Percentiles rank a stretch among this genome's conserved stretches.
Evolutionary conservation across 2,113 vertebrate species (phyloP).

Genomic region (Galemys pyrenaicus): DNA sequence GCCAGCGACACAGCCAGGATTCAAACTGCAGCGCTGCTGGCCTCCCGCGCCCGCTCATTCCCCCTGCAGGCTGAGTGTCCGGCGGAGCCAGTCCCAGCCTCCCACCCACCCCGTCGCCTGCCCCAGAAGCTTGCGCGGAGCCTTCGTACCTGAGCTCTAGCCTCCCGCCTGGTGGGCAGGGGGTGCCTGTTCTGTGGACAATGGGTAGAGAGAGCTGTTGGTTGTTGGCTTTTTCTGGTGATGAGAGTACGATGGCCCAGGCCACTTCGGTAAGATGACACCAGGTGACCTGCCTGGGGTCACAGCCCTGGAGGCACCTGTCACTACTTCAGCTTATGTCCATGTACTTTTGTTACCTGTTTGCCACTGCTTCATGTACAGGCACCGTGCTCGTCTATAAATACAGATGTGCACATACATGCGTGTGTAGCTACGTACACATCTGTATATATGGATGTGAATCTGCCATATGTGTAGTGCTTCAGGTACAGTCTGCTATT

Average conservation of each 20-base stretch:
- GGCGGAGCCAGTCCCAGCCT: background rate
- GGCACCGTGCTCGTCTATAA: too few relatives aligned
- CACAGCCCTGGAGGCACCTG: background rate
- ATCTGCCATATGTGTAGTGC: too few relatives aligned
- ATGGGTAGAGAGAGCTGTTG: background rate
- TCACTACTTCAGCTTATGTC: background rate
- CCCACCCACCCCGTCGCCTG: background rate
- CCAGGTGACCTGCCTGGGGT: background rate
- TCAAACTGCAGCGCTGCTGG: background rate
- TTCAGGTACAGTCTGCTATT: too few relatives aligned
- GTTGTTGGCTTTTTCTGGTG: background rate
- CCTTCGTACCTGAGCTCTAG: background rate
- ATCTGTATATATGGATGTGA: too few relatives aligned
- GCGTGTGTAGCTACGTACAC: too few relatives aligned
- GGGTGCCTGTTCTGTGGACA: background rate
- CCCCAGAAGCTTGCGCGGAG: background rate
- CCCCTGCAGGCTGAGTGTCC: background rate
- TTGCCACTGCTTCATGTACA: background rate
- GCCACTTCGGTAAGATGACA: too few relatives aligned
- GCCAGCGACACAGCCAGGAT: background rate
- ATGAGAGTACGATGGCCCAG: background rate
- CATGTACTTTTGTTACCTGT: background rate
- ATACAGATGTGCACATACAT: too few relatives aligned
- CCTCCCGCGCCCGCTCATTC: fast-evolving
- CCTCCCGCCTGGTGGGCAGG: background rate